phyloP scores from a whole-genome alignment of 1,140 invertebrate species.

The Danaus melanippus region DNA sequence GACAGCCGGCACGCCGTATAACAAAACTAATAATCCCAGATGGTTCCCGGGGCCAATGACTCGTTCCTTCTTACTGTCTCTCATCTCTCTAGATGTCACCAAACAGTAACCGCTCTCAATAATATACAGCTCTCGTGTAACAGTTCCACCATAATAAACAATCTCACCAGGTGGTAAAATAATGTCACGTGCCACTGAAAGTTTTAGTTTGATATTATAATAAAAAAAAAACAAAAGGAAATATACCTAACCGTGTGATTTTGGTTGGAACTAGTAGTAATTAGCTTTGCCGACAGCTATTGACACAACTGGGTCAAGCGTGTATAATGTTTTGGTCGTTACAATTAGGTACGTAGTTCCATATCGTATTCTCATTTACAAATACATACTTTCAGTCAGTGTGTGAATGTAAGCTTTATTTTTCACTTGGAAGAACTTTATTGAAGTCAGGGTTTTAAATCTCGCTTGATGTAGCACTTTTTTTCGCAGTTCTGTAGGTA shows the following conservation, averaged over 20 bases:
- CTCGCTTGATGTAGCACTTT: conserved; percentile 62
- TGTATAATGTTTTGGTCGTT: conserved; percentile 27
- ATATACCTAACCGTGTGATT: conserved; percentile 11
- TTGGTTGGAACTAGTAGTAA: conserved; percentile 19
- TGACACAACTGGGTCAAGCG: conserved; percentile 29
- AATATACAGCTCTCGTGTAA: conserved; percentile 59
- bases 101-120: conserved; percentile 64
- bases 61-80: conserved; percentile 40
- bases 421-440: conserved; percentile 62
- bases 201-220: neutral
- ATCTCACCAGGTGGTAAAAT: conserved; percentile 66
- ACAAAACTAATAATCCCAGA: conserved; percentile 51
- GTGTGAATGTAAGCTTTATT: conserved; percentile 64
- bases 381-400: conserved; percentile 52
- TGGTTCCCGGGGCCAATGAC: conserved; percentile 57
- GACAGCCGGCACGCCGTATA: conserved; percentile 58
- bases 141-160: conserved; percentile 59
- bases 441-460: conserved; percentile 57
- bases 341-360: conserved; percentile 17
- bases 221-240: conserved; percentile 1
- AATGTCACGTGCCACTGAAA: conserved; percentile 49
- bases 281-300: conserved; percentile 25
- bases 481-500: conserved; percentile 53
- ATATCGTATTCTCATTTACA: conserved; percentile 20
- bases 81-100: conserved; percentile 42